These are phyloP conservation scores for Miichthys miiuy DNA, from an alignment of 2,797 vertebrate genomes.

Conservation along the genomic window DNA sequence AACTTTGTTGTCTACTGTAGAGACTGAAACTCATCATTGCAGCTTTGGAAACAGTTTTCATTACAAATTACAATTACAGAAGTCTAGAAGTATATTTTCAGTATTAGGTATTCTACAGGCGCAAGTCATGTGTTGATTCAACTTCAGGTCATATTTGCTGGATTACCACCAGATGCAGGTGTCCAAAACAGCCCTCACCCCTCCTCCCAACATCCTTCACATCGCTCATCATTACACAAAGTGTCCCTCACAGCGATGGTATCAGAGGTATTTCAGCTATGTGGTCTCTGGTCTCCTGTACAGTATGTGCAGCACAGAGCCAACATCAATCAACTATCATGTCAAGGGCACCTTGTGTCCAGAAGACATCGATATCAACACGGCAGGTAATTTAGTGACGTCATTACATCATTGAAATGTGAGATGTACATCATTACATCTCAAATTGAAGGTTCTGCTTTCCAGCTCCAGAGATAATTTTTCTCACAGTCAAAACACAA, in stretches of 20 bases:
- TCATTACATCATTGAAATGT: not conserved
- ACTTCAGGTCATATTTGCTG: not conserved
- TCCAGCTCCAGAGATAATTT: not conserved
- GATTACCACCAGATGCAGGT: conserved; percentile 14
- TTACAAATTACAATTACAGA: no score
- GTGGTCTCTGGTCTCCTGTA: conserved; percentile 14
- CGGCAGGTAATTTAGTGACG: not conserved
- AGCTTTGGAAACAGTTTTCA: no score
- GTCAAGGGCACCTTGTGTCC: conserved; percentile 21
- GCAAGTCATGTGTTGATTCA: not conserved
- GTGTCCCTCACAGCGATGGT: not conserved
- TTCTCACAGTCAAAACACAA: conserved; percentile 16
- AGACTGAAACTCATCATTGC: no score
- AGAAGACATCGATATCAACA: not conserved
- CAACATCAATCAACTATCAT: conserved; percentile 21
- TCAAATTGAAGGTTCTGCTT: not conserved
- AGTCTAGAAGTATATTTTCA: no score
- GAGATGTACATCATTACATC: not conserved
- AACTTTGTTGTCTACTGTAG: no score
- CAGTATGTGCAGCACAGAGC: not conserved
- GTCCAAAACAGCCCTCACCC: not conserved
- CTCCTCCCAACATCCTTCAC: conserved; percentile 1
- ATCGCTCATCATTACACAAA: conserved; percentile 15
- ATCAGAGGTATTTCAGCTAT: conserved; percentile 35
- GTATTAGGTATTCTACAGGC: no score